These are phyloP conservation scores for Semibalanus balanoides DNA, from an alignment of 1,140 invertebrate species.

Conservation along the genomic window DNA sequence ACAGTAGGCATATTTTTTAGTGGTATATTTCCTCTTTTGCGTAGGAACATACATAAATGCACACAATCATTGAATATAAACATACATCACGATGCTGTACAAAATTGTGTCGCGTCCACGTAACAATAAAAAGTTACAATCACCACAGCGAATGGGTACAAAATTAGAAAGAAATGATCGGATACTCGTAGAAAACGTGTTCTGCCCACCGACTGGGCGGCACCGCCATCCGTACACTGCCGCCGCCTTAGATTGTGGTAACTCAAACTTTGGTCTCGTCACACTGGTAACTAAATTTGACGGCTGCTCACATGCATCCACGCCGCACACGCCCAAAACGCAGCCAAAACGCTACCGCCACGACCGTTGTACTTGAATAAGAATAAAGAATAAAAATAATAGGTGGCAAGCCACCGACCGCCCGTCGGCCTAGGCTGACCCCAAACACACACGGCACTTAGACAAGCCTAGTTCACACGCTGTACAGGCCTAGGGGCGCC, in stretches of 20 bases:
- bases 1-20: not conserved
- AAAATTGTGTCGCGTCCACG: conserved; percentile 1
- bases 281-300: not conserved
- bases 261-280: conserved; percentile 1
- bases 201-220: not conserved
- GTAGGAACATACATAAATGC: conserved; percentile 2
- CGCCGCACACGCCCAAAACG: not conserved
- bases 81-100: conserved; percentile 1
- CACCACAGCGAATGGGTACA: not conserved
- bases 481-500: not conserved
- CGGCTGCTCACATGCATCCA: not conserved
- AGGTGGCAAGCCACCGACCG: not conserved
- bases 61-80: conserved; percentile 3
- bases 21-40: conserved; percentile 1
- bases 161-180: not conserved
- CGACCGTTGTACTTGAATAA: conserved; percentile 2
- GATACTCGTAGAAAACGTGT: not conserved
- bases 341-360: not conserved
- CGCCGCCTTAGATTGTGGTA: not conserved
- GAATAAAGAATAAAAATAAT: conserved; percentile 1
- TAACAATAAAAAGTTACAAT: conserved; percentile 1
- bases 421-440: not conserved
- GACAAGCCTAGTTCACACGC: not conserved
- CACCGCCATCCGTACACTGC: not conserved
- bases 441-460: not conserved